Evolutionary conservation across 2,888 invertebrate genomes (phyloP), one percentile per base, ranked within the genome.

Genomic region (Laothoe populi): DNA sequence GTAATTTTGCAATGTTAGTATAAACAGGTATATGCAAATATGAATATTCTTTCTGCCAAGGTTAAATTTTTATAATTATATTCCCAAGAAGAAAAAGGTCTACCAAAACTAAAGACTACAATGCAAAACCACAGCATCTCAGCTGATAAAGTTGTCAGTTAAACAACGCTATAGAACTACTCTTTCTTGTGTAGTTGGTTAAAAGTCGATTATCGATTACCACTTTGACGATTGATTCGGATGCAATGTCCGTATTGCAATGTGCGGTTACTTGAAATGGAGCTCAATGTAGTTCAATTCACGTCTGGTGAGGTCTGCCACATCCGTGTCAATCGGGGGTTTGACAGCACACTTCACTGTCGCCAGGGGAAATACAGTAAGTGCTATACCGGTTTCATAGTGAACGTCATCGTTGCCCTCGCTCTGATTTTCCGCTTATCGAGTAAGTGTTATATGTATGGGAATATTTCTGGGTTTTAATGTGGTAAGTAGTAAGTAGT

Each of bases 331-430:
- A 70, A 70, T 71, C 71, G 66, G 63, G 61, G 48, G 57, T 64
- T 65, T 63, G 70, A 70, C 69, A 63, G 63, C 67, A 62, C 59
- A 58, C 63, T 48, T 60, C 62, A 60, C 63, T 40, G 24, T 45
- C 45, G 61, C 60, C 74, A n/a, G 21, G 75, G 73, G 77, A 75
- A 75, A 75, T 76, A 71, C 66, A 48, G 62, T 72, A 71, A 77
- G 77, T 75, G 74, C 69, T 68, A 65, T 66, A 65, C 57, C 63
- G 63, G 64, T 67, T 70, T 68, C 67, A 64, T 67, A 66, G 64
- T 64, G 46, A 13, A 66, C 60, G 61, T 60, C 58, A 63, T 62
- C 60, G 60, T 57, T 23, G 42, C 49, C 53, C 42, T 46, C 26
- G 19, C 21, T 44, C 45, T 59, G 45, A 53, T 53, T 53, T 31